phyloP scores from a whole-genome alignment of 2,888 invertebrate genomes.

The Eupithecia inturbata region DNA sequence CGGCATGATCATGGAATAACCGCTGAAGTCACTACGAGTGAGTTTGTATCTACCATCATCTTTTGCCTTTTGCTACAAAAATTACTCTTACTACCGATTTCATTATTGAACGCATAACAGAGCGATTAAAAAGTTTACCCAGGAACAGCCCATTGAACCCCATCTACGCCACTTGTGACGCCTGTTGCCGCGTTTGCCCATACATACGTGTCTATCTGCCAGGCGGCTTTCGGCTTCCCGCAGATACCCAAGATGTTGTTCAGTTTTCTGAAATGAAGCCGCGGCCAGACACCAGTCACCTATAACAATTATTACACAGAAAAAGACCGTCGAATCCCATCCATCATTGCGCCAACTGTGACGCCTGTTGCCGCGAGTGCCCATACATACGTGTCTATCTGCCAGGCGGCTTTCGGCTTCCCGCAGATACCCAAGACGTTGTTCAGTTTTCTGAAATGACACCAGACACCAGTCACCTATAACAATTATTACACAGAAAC shows the following conservation, averaged over 20 bases:
- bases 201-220: no score
- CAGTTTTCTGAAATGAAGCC: not conserved
- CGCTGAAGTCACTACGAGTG: no score
- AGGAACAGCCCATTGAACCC: no score
- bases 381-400: conserved; percentile 96
- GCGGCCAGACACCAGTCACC: not conserved
- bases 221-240: no score
- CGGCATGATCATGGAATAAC: no score
- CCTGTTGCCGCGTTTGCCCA: no score
- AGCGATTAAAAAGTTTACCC: no score
- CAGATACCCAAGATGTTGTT: not conserved
- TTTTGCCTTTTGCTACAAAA: no score
- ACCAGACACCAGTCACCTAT: not conserved
- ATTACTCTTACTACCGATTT: no score
- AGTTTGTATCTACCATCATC: no score
- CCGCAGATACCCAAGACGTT: conserved; percentile 90
- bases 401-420: conserved; percentile 91
- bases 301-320: conserved; percentile 70
- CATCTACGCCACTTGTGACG: no score
- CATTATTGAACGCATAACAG: no score
- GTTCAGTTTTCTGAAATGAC: conserved; percentile 69
- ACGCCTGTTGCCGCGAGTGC: conserved; percentile 87
- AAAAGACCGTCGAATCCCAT: conserved; percentile 90
- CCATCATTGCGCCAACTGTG: conserved; percentile 86
- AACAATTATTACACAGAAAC: conserved; percentile 81